These are phyloP conservation scores for Donacobius atricapilla DNA, from an alignment of 2,113 vertebrate species.

Conservation along the genomic window DNA sequence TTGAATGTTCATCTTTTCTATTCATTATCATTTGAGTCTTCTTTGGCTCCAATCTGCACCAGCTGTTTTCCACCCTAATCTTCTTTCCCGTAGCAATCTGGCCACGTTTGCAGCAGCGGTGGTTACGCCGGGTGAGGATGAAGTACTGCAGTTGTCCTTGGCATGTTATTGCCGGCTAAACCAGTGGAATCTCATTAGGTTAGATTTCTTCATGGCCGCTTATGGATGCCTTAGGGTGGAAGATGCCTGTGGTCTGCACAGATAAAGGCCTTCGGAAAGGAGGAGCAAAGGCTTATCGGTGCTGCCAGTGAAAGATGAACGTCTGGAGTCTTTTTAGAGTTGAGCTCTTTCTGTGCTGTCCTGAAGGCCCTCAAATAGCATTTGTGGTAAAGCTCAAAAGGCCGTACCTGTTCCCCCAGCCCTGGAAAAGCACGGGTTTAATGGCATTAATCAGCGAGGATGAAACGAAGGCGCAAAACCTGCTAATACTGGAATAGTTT, in stretches of 20 bases:
- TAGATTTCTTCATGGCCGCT: neutral
- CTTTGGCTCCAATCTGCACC: neutral
- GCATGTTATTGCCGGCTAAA: neutral
- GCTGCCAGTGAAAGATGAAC: neutral
- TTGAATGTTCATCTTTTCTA: neutral
- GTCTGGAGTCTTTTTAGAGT: neutral
- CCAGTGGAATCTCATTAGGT: conserved; percentile 16
- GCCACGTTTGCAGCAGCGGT: neutral
- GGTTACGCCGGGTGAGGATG: neutral
- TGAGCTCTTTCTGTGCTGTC: neutral
- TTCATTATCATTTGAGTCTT: neutral
- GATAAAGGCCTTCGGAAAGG: neutral
- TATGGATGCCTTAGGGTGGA: neutral
- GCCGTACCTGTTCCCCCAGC: neutral
- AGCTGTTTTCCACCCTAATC: conserved; percentile 1
- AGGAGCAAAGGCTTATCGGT: neutral
- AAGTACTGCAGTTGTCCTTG: neutral
- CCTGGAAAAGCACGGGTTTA: neutral
- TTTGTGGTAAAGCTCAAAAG: neutral
- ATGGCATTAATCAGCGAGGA: neutral
- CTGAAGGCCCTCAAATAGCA: neutral
- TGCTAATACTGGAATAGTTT: neutral
- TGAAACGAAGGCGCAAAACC: neutral
- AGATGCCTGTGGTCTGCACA: conserved; percentile 9
- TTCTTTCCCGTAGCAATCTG: neutral